A percentile compares a stretch with the other conserved stretches of the same genome.
Evolutionary conservation across 1,140 invertebrate genomes (phyloP).

Genomic region (Tetramorium parvispinum): DNA sequence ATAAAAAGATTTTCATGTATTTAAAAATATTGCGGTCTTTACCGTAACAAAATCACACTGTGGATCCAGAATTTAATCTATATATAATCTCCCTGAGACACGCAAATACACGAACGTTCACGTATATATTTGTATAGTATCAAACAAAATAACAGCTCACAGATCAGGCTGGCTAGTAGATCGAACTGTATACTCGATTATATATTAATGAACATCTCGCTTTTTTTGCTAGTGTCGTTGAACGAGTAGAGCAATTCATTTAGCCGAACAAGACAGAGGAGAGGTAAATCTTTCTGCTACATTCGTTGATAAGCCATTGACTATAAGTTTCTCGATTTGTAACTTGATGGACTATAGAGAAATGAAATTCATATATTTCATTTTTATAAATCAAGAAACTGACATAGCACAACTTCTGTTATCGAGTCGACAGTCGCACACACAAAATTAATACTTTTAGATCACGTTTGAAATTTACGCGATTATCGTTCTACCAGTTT

Average conservation of each 20-base stretch:
- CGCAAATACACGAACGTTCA: constrained; percentile 48
- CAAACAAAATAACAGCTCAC: constrained; percentile 42
- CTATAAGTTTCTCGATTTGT: constrained; percentile 9
- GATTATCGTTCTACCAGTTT: background rate
- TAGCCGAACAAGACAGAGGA: constrained; percentile 1
- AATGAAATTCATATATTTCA: constrained; percentile 8
- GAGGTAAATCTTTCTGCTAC: constrained; percentile 18
- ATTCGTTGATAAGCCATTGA: constrained; percentile 8
- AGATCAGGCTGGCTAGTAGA: constrained; percentile 27
- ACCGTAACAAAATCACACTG: constrained; percentile 43
- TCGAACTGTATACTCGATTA: constrained; percentile 22
- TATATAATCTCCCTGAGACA: constrained; percentile 58
- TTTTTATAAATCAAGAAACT: background rate
- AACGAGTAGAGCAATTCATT: constrained; percentile 3
- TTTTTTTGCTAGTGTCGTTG: constrained; percentile 17
- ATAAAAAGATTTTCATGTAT: background rate
- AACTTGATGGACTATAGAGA: constrained; percentile 1
- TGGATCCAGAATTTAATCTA: constrained; percentile 39
- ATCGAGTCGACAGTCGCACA: background rate
- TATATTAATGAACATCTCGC: constrained; percentile 14
- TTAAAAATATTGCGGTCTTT: constrained; percentile 4
- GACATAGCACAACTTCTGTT: background rate
- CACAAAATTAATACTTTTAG: constrained; percentile 18
- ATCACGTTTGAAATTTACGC: background rate
- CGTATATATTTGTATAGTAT: constrained; percentile 39